phyloP scores from a whole-genome alignment of 2,797 vertebrate genomes.

The Falco concolor region DNA sequence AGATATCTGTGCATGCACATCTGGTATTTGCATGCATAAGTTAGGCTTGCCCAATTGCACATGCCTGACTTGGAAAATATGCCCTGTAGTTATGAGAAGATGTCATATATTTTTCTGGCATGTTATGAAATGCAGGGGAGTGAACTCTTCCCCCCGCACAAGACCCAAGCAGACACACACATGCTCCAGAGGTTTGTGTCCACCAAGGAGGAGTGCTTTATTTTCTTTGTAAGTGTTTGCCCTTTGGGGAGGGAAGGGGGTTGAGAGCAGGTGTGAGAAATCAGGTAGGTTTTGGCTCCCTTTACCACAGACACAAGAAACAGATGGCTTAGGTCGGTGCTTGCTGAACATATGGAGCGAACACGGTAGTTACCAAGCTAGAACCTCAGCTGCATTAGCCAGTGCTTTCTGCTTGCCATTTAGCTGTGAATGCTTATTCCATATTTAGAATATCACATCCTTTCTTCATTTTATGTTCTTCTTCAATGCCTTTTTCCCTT shows the following conservation, averaged over 20 bases:
- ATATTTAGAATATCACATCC: not conserved
- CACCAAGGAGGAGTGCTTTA: not conserved
- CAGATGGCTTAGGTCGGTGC: constrained; percentile 17
- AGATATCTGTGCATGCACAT: not conserved
- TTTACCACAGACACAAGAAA: not conserved
- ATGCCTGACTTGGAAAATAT: constrained; percentile 34
- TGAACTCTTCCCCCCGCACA: not conserved
- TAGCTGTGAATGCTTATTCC: not conserved
- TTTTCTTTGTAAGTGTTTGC: not conserved
- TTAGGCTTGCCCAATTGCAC: not conserved
- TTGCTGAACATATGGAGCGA: not conserved
- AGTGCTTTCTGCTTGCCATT: constrained; percentile 7
- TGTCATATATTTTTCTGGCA: not conserved
- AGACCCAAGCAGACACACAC: not conserved
- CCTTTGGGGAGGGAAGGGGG: not conserved
- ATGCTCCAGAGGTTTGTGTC: not conserved
- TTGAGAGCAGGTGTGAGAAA: constrained; percentile 3
- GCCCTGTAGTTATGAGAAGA: constrained; percentile 4
- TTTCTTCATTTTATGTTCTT: not conserved
- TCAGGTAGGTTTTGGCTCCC: constrained; percentile 19
- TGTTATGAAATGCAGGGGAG: accelerated
- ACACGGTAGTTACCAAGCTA: not conserved
- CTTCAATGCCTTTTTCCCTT: not conserved
- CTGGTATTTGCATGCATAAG: not conserved
- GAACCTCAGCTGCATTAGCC: constrained; percentile 21